Evolutionary conservation across 2,888 invertebrate genomes (phyloP), one percentile per base, ranked within the genome.

Genomic region (Ryuthela nishihirai): DNA sequence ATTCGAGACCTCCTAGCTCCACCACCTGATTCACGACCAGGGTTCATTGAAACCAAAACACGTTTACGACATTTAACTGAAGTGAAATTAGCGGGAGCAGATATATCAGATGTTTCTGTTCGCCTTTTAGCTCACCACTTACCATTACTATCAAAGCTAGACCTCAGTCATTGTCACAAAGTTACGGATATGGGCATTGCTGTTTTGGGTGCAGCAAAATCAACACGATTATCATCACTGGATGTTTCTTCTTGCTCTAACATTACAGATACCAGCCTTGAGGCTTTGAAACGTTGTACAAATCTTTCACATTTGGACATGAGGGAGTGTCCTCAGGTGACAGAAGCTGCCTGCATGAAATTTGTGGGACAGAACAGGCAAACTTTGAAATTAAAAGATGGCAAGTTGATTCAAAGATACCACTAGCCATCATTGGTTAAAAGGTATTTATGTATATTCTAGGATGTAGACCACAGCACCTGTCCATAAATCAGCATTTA

Each of bases 181-280:
- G 82, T 94, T 35, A 89, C 91, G 0, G 92, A 94, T 74, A 88
- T 90, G 10, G 92, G 92, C 41, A 86, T 93, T 43, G 89, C 90
- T 23, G 89, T 90, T 74, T 78, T 92, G 39, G 85, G 86, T 46
- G 85, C 88, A 59, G 81, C 83, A 25, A 83, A 85, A 59, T 83
- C 84, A n/a, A 72, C 75, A 15, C 79, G 84, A 21, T 77, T 92
- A 63, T 79, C 82, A 59, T 83, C 84, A 64, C 78, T 92, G 29
- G 88, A 90, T 74, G 77, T 92, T 67, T 86, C 88, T 50, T 86
- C 87, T 66, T 89, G 90, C 73, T 54, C 56, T 3, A 64, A 65
- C 12, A 65, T 67, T 10, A 61, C 90, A 0, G 90, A 91, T 74
- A 80, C 81, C 12, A 85, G 88, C 65, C 78, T 92, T 60, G 90